Base-by-base conservation (phyloP, 1,140 invertebrate genomes). In the Mactra quadrangularis region DNA sequence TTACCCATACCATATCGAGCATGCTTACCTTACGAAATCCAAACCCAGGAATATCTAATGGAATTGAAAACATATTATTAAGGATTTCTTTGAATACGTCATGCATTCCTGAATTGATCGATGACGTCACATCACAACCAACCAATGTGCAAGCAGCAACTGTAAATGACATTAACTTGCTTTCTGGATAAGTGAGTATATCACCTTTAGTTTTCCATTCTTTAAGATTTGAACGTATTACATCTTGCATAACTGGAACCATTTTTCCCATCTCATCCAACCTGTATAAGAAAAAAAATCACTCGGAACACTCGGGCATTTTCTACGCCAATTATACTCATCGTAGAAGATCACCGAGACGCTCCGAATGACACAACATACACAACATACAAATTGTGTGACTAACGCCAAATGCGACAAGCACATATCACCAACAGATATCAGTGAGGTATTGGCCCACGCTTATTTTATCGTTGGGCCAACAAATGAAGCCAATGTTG, bases 1-100 rank as follows among this genome's bases (percentile, higher is more conserved):
- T n/a, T n/a, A n/a, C n/a, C n/a, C n/a, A n/a, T n/a, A n/a, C n/a
- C n/a, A n/a, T n/a, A n/a, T n/a, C n/a, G n/a, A n/a, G n/a, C n/a
- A n/a, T n/a, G n/a, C 84, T 83, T 38, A 87, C 88, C 68, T 89
- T 88, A 27, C 82, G 27, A 41, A 87, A 83, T 1, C 85, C 88
- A 38, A 62, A 45, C 13, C 87, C 87, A 25, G 87, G 88, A 17
- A 89, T 41, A 25, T 60, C 27, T 33, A 82, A 7, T 1, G 88
- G 86, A n/a, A 89, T 1, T 19, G 76, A 70, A 35, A 89, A 68
- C n/a, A 88, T 17, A 70, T 85, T 86, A n/a, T 83, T 55, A 6
- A 79, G 47, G 29, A 87, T 52, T 2, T 76, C 68, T 3, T 52
- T 22, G 57, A 88, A 83, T 11, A 70, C 76, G 6, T 47, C 11